Conservation (phyloP, 1,140 invertebrate species). For the Calycopis cecrops region DNA sequence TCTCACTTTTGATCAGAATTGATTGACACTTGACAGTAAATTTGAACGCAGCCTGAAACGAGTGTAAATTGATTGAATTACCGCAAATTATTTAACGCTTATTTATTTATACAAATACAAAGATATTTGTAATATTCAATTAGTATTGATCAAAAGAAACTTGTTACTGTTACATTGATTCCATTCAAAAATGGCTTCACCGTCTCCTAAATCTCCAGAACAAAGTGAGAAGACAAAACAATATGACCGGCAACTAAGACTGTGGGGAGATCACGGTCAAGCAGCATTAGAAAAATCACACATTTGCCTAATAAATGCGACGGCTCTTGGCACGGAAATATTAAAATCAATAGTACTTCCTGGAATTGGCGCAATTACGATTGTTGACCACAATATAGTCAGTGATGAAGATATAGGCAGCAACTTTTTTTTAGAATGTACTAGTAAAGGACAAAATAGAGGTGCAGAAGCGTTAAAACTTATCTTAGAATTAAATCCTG, state of each 20-base stretch:
- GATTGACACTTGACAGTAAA: too few relatives aligned
- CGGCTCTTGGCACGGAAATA: slow-evolving; percentile 94
- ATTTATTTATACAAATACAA: too few relatives aligned
- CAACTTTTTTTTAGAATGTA: slow-evolving; percentile 93
- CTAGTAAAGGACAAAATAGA: slow-evolving; percentile 87
- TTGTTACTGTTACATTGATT: not conserved
- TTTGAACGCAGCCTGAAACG: too few relatives aligned
- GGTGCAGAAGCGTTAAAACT: slow-evolving; percentile 89
- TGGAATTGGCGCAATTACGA: slow-evolving; percentile 96
- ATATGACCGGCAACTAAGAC: slow-evolving; percentile 92
- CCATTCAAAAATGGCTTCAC: slow-evolving; percentile 78
- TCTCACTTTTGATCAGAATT: too few relatives aligned
- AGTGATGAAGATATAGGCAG: slow-evolving; percentile 93
- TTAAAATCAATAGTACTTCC: slow-evolving; percentile 96
- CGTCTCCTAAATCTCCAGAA: slow-evolving; percentile 87
- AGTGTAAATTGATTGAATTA: too few relatives aligned
- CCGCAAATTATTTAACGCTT: too few relatives aligned
- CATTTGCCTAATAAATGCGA: slow-evolving; percentile 96
- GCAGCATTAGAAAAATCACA: slow-evolving; percentile 88
- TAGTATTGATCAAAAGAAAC: too few relatives aligned
- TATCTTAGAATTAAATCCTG: slow-evolving; percentile 93
- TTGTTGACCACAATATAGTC: slow-evolving; percentile 92
- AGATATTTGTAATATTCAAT: too few relatives aligned
- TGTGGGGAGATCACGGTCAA: slow-evolving; percentile 99
- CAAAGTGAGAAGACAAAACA: slow-evolving; percentile 87